Evolutionary conservation across 2,888 invertebrate genomes (phyloP), one percentile per base, ranked within the genome.

Genomic region (Melanostoma mellinum): DNA sequence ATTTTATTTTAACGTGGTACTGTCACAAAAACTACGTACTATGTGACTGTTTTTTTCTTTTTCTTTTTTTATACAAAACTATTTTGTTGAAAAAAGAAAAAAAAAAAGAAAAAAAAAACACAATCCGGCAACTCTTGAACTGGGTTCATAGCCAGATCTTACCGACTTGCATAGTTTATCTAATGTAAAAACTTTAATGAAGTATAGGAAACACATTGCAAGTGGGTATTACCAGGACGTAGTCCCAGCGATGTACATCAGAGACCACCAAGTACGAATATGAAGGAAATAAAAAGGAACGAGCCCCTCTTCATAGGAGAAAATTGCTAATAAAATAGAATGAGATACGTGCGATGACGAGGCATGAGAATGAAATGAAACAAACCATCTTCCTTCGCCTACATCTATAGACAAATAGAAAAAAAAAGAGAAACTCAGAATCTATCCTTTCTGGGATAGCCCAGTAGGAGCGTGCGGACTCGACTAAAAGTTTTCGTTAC

Each of bases 261-360:
- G 67, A 36, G 63, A 58, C 55, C 52, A 44, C 4, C 30, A 20
- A n/a, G 46, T n/a, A 52, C n/a, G 65, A 35, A 42, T 44, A 30
- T n/a, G 53, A 61, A 48, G 2, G 10, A 20, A 38, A 30, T n/a
- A 10, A 33, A 69, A 50, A 61, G 42, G 68, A 6, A 32, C 33
- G 6, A 55, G 8, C 65, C 48, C 36, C 67, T 20, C 9, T 56
- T 42, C n/a, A 56, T 50, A 30, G 63, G 65, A 65, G 71, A 63
- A 73, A 77, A 68, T 73, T 78, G 53, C 77, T 82, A 73, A 73
- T 82, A 82, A 82, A 78, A 58, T 58, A 65, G 63, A 46, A 77
- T 68, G 82, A 63, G 63, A 40, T 73, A 82, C 72, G 73, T 82
- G 77, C 77, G 53, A 69, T 74, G 77, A 78, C 77, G 63, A 69